Evolutionary conservation across 2,797 vertebrate species (phyloP), one percentile per base, ranked within the genome.

Genomic region (Pseudochirops corinnae): DNA sequence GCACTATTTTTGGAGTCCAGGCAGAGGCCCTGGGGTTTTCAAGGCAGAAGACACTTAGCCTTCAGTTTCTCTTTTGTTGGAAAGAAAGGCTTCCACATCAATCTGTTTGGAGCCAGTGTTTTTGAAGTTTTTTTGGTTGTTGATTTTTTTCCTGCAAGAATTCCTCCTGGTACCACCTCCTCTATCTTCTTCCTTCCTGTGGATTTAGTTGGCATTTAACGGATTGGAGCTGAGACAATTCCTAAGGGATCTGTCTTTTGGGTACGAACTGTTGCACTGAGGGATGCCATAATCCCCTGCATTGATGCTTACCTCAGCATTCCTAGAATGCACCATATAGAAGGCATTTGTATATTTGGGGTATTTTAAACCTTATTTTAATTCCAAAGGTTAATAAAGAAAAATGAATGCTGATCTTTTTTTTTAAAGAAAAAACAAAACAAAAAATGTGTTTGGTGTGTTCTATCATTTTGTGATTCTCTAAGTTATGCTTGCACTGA

Each of bases 281-380:
- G 26, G 39, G 52, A 0, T 0, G 55, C 67, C 4, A 0, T 18
- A 18, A 82, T 50, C 3, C 0, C 46, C 91, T 5, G 53, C 91
- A 96, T 96, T 96, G 94, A 92, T 1, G 0, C 50, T 55, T 96
- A 97, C 98, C 98, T 98, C 97, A 26, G 67, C 95, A 90, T 93
- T 94, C 94, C 55, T 93, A 57, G 52, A 91, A 62, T 96, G 91
- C 60, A 92, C 95, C 62, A 91, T 92, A 90, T 92, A 29, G 1
- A 39, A 94, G 90, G 90, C 87, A 29, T 93, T 58, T 98, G 96
- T 97, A 96, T 97, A 97, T 97, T 93, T 92, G 96, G 92, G 39
- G 90, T 92, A 93, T 97, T 97, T 95, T 92, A 97, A 96, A 96
- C 55, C 92, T 90, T 98, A 97, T 96, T 97, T 98, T 98, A 92